Evolutionary conservation across 1,140 invertebrate genomes (phyloP).

Genomic region (Sinella curviseta): DNA sequence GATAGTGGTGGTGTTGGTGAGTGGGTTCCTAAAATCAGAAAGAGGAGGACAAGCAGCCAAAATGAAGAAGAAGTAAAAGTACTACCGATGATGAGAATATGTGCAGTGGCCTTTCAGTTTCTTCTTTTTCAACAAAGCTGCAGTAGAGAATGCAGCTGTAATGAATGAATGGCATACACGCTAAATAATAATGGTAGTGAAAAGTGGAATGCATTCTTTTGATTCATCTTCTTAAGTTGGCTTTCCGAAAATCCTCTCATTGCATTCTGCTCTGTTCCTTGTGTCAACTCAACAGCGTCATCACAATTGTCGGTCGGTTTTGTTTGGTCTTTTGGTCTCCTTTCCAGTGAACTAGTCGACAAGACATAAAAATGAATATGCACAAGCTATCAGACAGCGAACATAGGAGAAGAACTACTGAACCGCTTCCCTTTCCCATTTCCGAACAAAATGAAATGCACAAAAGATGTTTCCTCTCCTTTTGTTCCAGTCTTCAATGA

Average conservation of each 20-base stretch:
- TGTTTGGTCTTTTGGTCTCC: not conserved
- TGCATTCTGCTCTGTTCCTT: not conserved
- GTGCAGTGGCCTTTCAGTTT: no score
- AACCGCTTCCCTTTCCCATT: conserved; percentile 1
- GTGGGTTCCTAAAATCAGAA: no score
- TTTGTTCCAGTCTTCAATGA: conserved; percentile 5
- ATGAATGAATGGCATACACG: not conserved
- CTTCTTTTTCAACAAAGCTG: no score
- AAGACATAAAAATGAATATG: conserved; percentile 1
- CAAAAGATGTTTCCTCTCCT: conserved; percentile 23
- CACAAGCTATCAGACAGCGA: not conserved
- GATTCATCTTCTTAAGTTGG: no score
- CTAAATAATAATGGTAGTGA: not conserved
- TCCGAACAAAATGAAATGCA: conserved; percentile 5
- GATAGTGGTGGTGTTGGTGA: no score
- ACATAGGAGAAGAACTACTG: not conserved
- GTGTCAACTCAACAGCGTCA: not conserved
- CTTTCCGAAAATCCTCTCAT: not conserved
- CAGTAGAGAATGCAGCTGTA: not conserved
- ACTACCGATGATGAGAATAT: no score
- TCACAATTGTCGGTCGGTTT: not conserved
- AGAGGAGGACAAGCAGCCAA: not conserved
- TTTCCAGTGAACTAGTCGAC: no score
- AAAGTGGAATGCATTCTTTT: not conserved
- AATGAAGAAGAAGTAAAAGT: not conserved